These are phyloP conservation scores for Ptychodera flava DNA, from an alignment of 35 echinoderm and acorn worm genomes.

Conservation along the genomic window DNA sequence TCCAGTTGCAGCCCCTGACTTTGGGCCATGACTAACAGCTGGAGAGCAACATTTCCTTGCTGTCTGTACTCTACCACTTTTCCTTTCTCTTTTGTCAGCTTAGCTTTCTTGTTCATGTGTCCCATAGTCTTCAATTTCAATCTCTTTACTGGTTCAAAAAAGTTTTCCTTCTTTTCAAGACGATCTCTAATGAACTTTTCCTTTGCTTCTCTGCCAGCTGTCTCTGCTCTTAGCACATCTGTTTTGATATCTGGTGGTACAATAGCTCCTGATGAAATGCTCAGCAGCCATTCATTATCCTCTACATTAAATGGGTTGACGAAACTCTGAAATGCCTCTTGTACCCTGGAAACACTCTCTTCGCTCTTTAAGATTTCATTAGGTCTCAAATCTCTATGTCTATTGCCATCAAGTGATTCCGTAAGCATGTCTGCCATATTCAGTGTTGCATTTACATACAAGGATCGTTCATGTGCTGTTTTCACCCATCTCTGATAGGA, in stretches of 20 bases:
- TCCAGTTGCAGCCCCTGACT: not conserved
- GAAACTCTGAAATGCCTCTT: not conserved
- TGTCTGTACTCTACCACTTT: conserved; percentile 31
- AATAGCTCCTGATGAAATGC: not conserved
- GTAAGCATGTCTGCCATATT: not conserved
- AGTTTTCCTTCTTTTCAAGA: conserved; percentile 18
- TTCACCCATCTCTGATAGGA: not conserved
- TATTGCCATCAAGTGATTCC: not conserved
- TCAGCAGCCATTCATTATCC: not conserved
- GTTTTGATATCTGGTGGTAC: not conserved
- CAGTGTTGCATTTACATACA: not conserved
- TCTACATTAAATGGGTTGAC: not conserved
- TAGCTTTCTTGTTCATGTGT: conserved; percentile 21
- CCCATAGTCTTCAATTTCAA: conserved; percentile 38
- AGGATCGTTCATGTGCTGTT: too few species aligned
- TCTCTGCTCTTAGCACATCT: conserved; percentile 10
- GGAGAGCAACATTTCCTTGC: conserved; percentile 37
- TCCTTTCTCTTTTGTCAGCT: conserved; percentile 26
- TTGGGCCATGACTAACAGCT: conserved; percentile 38
- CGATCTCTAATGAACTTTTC: conserved; percentile 26
- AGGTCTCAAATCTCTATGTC: not conserved
- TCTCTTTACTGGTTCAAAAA: conserved; percentile 38
- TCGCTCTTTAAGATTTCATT: not conserved
- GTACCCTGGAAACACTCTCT: not conserved
- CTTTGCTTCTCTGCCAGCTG: conserved; percentile 11